Evolutionary conservation across 2,888 invertebrate species (phyloP).

Genomic region (Tinea pellionella): DNA sequence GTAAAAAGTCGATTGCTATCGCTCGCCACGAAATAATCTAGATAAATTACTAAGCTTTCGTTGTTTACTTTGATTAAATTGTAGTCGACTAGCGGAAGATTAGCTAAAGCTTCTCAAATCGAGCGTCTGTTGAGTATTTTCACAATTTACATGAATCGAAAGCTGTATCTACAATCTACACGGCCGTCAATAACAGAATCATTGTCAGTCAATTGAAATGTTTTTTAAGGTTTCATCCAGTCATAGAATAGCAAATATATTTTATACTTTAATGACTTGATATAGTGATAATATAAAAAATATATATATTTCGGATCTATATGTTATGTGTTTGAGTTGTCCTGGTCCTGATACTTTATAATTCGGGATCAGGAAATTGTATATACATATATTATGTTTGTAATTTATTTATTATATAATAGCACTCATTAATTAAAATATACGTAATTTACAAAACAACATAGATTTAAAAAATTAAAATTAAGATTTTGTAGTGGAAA

Average conservation of each 20-base stretch:
- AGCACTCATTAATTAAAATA: too few species aligned
- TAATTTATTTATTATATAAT: too few species aligned
- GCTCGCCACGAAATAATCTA: conserved; percentile 64
- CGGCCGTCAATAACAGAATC: conserved; percentile 17
- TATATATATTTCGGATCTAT: too few species aligned
- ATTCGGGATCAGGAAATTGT: too few species aligned
- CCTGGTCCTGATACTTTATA: too few species aligned
- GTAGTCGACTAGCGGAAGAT: conserved; percentile 66
- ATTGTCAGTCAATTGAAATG: background rate
- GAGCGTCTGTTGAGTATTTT: conserved; percentile 57
- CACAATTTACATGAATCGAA: conserved; percentile 62
- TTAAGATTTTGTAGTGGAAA: conserved; percentile 24
- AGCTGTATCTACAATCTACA: conserved; percentile 48
- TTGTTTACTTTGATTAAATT: conserved; percentile 70
- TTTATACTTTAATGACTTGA: too few species aligned
- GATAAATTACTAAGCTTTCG: conserved; percentile 62
- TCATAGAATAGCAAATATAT: too few species aligned
- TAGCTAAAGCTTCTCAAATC: conserved; percentile 64
- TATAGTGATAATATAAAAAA: too few species aligned
- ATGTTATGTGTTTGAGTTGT: too few species aligned
- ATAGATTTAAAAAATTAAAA: background rate
- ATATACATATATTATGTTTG: too few species aligned
- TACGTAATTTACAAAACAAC: background rate
- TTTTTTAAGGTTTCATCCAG: too few species aligned
- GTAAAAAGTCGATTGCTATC: conserved; percentile 59